Percentiles rank a stretch among this genome's conserved stretches.
phyloP scores from a whole-genome alignment of 2,888 invertebrate genomes.

The Diplolepis rosae region DNA sequence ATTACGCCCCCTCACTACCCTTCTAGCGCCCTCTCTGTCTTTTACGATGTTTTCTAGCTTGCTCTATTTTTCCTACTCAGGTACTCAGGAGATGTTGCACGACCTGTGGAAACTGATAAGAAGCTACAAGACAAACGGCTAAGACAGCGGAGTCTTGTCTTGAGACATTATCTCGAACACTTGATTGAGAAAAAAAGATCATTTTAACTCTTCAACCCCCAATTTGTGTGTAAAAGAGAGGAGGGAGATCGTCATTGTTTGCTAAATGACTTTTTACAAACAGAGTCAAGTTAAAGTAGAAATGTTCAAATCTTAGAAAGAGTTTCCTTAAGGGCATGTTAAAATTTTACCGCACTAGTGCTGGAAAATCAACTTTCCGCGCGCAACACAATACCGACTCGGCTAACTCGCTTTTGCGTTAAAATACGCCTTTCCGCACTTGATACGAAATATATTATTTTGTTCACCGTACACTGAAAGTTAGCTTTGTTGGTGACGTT shows the following conservation, averaged over 20 bases:
- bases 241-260: not conserved
- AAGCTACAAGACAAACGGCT: constrained; percentile 18
- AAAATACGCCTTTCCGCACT: no score
- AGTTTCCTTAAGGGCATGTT: no score
- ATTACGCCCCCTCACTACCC: not conserved
- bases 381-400: no score
- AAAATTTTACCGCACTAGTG: no score
- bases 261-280: not conserved
- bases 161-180: constrained; percentile 10
- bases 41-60: not conserved
- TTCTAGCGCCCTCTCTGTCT: not conserved
- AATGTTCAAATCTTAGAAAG: not conserved
- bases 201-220: constrained; percentile 4
- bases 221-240: not conserved
- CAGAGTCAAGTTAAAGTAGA: not conserved
- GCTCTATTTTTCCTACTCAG: constrained; percentile 14
- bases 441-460: no score
- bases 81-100: constrained; percentile 1
- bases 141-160: constrained; percentile 13
- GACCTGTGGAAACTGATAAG: constrained; percentile 27
- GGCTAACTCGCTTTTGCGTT: no score
- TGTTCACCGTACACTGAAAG: no score
- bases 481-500: no score
- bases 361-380: no score
- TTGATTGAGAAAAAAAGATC: constrained; percentile 8